Evolutionary conservation across 92 coral and sea anemone species (phyloP), one percentile per base, ranked within the genome.

Genomic region (Isaurus tuberculatus): DNA sequence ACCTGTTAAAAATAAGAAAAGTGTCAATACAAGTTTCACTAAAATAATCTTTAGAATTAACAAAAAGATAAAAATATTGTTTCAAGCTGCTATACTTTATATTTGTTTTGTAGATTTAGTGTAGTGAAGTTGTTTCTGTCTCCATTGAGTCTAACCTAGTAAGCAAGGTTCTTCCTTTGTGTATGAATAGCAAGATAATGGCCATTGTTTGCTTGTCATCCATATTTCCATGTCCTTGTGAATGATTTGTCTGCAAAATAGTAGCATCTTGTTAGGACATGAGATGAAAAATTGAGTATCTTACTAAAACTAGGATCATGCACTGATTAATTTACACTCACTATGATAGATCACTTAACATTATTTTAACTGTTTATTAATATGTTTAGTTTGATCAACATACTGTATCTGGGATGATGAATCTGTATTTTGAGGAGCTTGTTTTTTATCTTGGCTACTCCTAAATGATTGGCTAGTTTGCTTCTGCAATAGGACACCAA

Each of bases 201-300:
- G 98, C 98, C 98, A 95, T 66, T 93, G 98, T 46, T 90, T 88
- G 68, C 98, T 90, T 7, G 75, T 57, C 60, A 83, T 91, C 98
- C 98, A 95, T 13, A 84, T 79, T 51, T 85, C 92, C 88, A 95
- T 89, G 51, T 95, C 98, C 49, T 79, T 85, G 25, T 70, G 85
- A 14, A 93, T 89, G 26, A 44, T 84, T 58, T 91, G 92, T 40
- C 97, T 93, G 48, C 1, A 65, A 29, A 78, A 7, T 9, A 40
- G 10, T 40, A 40, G 46, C 46, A 40, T 40, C 11, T 40, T 3
- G 7, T 40, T 40, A 40, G 7, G 46, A 7, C 1, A 40, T 40
- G 44, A 40, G 4, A 36, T 36, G 8, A 36, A 3, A 5, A 13
- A 40, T 2, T 0, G 0, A 40, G 46, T n/a, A n/a, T n/a, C n/a